Conservation (phyloP, 92 coral and sea anemone genomes). For the Bergia puertoricense region DNA sequence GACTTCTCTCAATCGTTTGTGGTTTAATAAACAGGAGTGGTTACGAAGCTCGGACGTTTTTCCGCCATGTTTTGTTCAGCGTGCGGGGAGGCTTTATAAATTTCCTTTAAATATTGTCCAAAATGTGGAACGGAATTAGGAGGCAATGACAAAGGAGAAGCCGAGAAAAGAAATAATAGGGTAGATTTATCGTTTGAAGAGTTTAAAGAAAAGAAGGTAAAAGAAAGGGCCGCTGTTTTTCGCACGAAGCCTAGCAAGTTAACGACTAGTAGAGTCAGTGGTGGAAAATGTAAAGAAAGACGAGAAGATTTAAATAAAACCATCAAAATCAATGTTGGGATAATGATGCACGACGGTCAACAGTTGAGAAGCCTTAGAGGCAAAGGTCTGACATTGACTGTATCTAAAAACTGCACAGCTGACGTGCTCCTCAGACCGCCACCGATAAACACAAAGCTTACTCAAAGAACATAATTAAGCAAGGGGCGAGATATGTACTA, state of each 20-base stretch:
- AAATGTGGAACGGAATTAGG: background rate
- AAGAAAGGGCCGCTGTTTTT: background rate
- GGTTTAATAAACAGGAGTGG: constrained; percentile 25
- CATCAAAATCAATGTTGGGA: too few species aligned
- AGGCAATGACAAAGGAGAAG: background rate
- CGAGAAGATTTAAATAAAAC: too few species aligned
- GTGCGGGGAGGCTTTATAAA: background rate
- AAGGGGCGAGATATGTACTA: too few species aligned
- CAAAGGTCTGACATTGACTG: too few species aligned
- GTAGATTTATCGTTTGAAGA: background rate
- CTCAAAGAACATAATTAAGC: too few species aligned
- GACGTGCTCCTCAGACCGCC: too few species aligned
- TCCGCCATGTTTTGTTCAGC: constrained; percentile 10
- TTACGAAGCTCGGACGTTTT: background rate
- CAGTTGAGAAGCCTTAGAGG: too few species aligned
- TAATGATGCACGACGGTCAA: too few species aligned
- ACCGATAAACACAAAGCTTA: too few species aligned
- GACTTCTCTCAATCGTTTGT: too few species aligned
- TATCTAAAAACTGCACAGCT: too few species aligned
- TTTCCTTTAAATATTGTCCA: background rate
- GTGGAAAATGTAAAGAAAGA: background rate
- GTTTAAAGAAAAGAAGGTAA: background rate
- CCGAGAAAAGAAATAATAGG: background rate
- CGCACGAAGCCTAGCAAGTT: constrained; percentile 6
- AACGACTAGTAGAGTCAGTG: background rate